Evolutionary conservation across 2,797 vertebrate genomes (phyloP), one percentile per base, ranked within the genome.

Genomic region (Darevskia mixta): DNA sequence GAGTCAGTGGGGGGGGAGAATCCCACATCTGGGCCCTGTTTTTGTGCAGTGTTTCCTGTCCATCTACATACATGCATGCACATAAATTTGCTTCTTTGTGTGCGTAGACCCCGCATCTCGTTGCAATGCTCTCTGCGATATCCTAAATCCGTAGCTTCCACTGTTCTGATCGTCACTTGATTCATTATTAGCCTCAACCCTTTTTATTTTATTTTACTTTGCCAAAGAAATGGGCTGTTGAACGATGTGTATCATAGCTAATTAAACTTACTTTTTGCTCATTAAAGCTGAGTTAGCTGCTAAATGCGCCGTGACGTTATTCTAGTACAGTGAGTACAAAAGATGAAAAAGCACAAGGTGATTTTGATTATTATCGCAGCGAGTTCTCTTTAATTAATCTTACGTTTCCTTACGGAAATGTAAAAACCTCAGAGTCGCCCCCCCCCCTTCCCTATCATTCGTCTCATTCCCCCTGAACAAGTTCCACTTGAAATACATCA

Each of bases 181-280:
- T 81, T 72, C 61, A 49, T 73, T 83, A 72, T 87, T 71, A 88
- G 89, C 3, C 82, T 75, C 38, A 7, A 10, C 73, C 41, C 66
- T 20, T 41, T 41, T 23, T 41, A 73, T 41, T 78, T 45, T 10
- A 23, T 9, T 23, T 18, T 25, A 71, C 29, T 43, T 8, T 20
- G 64, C 35, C 9, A 86, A 86, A 88, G 49, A 88, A 86, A 79
- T 23, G 55, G 83, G 66, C 9, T 78, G 55, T 49, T 86, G 90
- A 88, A 88, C 58, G 84, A n/a, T 20, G 41, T 79, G 43, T 83
- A 88, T 88, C 84, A 81, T 2, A 87, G 49, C 38, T 86, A 25
- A 80, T 82, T 18, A 78, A 86, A 43, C 66, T 81, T 67, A 4
- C 45, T 94, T 88, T 55, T 15, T 88, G 32, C 4, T 82, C 88